Conservation (phyloP, 2,888 invertebrate species). For the Empis stercorea region DNA sequence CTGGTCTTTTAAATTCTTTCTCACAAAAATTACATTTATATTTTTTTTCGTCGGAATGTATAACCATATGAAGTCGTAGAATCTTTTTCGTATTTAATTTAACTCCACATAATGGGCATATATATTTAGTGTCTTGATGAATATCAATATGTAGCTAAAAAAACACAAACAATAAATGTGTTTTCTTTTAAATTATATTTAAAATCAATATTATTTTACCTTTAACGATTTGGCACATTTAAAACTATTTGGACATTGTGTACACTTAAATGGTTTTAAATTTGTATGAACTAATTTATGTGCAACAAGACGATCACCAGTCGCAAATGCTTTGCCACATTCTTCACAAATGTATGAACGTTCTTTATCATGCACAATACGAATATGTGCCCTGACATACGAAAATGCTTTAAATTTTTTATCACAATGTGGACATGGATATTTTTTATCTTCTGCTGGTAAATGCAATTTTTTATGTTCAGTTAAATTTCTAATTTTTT, state of each 20-base stretch:
- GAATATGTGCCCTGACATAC: neutral
- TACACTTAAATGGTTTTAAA: slow-evolving; percentile 36
- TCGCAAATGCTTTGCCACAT: slow-evolving; percentile 27
- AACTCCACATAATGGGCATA: slow-evolving; percentile 33
- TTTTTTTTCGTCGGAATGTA: slow-evolving; percentile 30
- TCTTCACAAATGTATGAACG: slow-evolving; percentile 26
- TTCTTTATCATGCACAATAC: slow-evolving; percentile 5
- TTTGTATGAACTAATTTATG: slow-evolving; percentile 39
- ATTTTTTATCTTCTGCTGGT: slow-evolving; percentile 19
- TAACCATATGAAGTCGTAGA: slow-evolving; percentile 35
- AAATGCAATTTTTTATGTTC: slow-evolving; percentile 17
- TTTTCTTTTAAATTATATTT: too few relatives aligned
- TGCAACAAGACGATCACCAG: slow-evolving; percentile 26
- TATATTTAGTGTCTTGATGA: slow-evolving; percentile 20
- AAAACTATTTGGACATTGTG: slow-evolving; percentile 30
- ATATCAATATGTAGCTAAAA: slow-evolving; percentile 35
- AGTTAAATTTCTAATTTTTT: slow-evolving; percentile 12
- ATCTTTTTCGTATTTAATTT: slow-evolving; percentile 37
- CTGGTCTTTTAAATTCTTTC: slow-evolving; percentile 32
- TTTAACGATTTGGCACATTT: slow-evolving; percentile 28
- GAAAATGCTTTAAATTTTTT: slow-evolving; percentile 15
- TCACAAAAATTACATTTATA: slow-evolving; percentile 32
- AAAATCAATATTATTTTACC: slow-evolving; percentile 25
- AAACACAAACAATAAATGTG: neutral
- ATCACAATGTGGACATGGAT: slow-evolving; percentile 25